Percentiles rank a stretch among this genome's conserved stretches.
Evolutionary conservation across 1,140 invertebrate genomes (phyloP).

Genomic region (Hylyphantes graminicola): DNA sequence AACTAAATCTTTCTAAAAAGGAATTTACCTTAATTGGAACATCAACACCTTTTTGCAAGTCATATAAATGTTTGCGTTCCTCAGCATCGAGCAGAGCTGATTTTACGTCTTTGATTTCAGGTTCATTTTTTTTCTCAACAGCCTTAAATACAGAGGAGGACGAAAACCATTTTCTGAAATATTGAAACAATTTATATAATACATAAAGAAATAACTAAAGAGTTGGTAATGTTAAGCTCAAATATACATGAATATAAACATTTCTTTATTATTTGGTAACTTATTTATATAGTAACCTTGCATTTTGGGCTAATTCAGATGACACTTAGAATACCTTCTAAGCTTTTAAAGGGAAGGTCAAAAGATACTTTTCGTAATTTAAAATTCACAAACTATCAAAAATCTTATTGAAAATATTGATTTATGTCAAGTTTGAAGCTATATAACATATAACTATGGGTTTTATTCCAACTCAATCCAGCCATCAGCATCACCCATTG

Average conservation of each 20-base stretch:
- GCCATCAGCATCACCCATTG: no score
- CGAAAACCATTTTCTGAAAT: constrained; percentile 4
- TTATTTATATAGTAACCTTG: background rate
- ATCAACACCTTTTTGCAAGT: constrained; percentile 24
- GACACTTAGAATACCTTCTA: background rate
- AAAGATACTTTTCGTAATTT: no score
- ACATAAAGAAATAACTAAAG: background rate
- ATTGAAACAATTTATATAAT: background rate
- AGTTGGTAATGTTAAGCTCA: background rate
- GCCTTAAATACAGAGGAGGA: background rate
- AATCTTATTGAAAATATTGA: no score
- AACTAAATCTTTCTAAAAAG: background rate
- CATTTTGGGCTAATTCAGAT: background rate
- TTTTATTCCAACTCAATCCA: no score
- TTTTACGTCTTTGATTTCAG: constrained; percentile 42
- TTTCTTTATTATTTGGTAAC: no score
- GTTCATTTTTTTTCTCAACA: constrained; percentile 36
- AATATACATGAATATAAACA: no score
- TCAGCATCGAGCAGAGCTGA: constrained; percentile 17
- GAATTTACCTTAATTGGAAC: constrained; percentile 25
- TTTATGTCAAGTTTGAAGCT: no score
- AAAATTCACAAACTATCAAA: no score
- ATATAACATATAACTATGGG: no score
- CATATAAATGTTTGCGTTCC: constrained; percentile 28
- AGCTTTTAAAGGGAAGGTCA: no score